A percentile compares a stretch with the other conserved stretches of the same genome.
Evolutionary conservation across 1,140 invertebrate genomes (phyloP).

Genomic region (Micrasema minimum): DNA sequence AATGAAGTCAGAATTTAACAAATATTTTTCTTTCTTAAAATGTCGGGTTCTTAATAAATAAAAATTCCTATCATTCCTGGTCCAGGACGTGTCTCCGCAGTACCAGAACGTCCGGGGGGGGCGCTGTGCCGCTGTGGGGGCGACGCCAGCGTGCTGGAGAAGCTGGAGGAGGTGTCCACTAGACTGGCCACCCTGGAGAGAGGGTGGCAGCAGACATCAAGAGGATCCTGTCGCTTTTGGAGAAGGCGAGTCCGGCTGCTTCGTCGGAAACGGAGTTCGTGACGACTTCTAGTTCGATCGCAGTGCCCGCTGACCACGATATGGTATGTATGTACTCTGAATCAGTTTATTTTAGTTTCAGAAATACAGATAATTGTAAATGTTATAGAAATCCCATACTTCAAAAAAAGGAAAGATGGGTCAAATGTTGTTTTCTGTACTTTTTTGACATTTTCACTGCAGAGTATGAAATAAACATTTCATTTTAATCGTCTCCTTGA

Average conservation of each 20-base stretch:
- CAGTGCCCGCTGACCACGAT: slow-evolving; percentile 59
- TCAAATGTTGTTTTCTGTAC: too few relatives aligned
- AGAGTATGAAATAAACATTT: too few relatives aligned
- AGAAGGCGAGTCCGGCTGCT: slow-evolving; percentile 63
- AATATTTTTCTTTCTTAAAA: too few relatives aligned
- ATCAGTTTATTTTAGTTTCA: neutral
- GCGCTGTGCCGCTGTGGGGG: slow-evolving; percentile 55
- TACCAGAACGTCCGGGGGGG: slow-evolving; percentile 60
- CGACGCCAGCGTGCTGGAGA: slow-evolving; percentile 59
- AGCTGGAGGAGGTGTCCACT: slow-evolving; percentile 74
- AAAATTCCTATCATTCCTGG: too few relatives aligned
- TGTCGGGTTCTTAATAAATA: too few relatives aligned
- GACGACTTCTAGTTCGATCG: slow-evolving; percentile 59
- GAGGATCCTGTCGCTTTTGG: slow-evolving; percentile 72
- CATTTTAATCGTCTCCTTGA: too few relatives aligned
- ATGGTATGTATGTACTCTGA: slow-evolving; percentile 48
- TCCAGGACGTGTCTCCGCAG: slow-evolving; percentile 60
- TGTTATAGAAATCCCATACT: too few relatives aligned
- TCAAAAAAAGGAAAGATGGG: too few relatives aligned
- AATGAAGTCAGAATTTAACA: too few relatives aligned
- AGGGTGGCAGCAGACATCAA: slow-evolving; percentile 75
- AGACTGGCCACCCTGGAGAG: slow-evolving; percentile 72
- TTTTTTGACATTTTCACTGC: too few relatives aligned
- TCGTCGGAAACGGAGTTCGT: slow-evolving; percentile 61
- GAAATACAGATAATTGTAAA: too few relatives aligned